A percentile compares a stretch with the other conserved stretches of the same genome.
Evolutionary conservation across 2,888 invertebrate genomes (phyloP).

Genomic region (Oxytorus armatus): DNA sequence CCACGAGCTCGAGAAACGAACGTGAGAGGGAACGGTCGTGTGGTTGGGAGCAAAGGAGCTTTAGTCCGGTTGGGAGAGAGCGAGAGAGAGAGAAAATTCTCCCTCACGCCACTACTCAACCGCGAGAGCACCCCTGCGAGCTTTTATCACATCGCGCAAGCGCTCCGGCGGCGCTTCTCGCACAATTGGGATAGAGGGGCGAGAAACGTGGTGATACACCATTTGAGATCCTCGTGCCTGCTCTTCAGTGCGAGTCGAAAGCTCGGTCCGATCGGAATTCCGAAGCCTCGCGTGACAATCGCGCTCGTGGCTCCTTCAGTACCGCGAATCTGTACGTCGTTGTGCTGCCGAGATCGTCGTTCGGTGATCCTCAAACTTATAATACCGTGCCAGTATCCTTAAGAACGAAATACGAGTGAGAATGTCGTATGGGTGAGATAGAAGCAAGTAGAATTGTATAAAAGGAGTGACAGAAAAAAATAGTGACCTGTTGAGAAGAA

Average conservation of each 20-base stretch:
- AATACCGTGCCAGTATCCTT: too few species aligned
- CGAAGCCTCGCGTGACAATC: constrained; percentile 17
- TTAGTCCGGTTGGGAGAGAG: constrained; percentile 25
- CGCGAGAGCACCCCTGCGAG: constrained; percentile 41
- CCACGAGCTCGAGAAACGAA: constrained; percentile 66
- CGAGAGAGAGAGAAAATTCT: constrained; percentile 14
- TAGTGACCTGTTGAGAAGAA: background rate
- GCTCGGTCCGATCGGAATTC: constrained; percentile 75
- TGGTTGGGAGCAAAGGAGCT: constrained; percentile 50
- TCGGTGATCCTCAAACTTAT: too few species aligned
- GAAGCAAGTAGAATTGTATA: background rate
- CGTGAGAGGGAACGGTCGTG: constrained; percentile 51
- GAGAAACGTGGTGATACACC: constrained; percentile 68
- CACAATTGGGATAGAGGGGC: constrained; percentile 66
- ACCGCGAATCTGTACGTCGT: background rate
- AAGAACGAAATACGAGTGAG: too few species aligned
- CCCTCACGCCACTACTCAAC: constrained; percentile 65
- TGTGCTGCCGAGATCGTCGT: too few species aligned
- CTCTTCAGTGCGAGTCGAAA: constrained; percentile 81
- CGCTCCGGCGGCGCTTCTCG: constrained; percentile 37
- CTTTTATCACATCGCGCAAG: constrained; percentile 62
- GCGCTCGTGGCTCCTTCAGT: background rate
- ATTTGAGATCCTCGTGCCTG: constrained; percentile 49
- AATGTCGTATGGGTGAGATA: too few species aligned
- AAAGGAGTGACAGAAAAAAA: background rate